Conservation (phyloP, 2,113 vertebrate genomes). For the Poicephalus gulielmi region DNA sequence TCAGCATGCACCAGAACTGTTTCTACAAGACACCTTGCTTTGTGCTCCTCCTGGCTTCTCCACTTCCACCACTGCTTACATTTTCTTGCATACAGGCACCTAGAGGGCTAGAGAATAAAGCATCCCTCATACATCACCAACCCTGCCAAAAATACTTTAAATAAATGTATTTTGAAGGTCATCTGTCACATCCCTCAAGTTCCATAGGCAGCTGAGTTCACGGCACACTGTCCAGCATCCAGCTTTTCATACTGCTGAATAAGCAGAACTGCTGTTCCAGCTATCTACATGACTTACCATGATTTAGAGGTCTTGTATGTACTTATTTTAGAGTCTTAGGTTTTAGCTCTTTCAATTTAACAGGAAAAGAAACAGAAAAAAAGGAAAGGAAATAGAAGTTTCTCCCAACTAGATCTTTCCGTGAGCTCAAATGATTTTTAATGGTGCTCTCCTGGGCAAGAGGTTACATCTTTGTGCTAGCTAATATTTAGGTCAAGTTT, state of each 20-base stretch:
- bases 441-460: neutral
- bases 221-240: neutral
- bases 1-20: neutral
- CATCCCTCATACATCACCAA: neutral
- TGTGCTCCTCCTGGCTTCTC: neutral
- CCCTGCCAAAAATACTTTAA: neutral
- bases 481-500: neutral
- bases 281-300: neutral
- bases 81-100: neutral
- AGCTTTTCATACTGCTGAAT: neutral
- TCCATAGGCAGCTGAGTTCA: neutral
- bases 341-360: neutral
- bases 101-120: neutral
- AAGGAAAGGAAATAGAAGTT: neutral
- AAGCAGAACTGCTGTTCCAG: neutral
- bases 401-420: neutral
- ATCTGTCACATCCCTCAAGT: neutral
- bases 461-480: neutral
- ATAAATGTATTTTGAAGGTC: neutral
- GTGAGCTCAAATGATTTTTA: neutral
- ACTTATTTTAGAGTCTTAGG: neutral
- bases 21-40: neutral
- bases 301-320: neutral
- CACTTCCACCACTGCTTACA: neutral
- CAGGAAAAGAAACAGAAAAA: neutral